Conservation (phyloP, 2,113 vertebrate species). For the Nothobranchius furzeri region DNA sequence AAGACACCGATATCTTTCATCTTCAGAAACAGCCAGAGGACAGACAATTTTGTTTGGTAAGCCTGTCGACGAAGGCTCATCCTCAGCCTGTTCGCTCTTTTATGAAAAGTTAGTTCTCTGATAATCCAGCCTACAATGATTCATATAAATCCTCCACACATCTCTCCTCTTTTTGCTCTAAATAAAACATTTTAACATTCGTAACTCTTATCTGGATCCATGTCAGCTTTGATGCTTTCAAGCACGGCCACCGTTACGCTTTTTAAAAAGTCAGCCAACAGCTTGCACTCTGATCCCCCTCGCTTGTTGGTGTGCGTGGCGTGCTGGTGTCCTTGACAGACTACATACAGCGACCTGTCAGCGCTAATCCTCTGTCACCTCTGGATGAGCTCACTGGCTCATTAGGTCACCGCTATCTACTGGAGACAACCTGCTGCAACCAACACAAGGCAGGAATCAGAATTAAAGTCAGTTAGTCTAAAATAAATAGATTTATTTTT, state of each 20-base stretch:
- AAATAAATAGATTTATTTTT: not conserved
- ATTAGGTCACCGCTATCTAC: not conserved
- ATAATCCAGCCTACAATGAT: slow-evolving; percentile 5
- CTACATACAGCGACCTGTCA: slow-evolving; percentile 10
- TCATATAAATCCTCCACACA: slow-evolving; percentile 27
- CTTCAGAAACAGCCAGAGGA: not conserved
- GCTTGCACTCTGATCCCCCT: slow-evolving; percentile 21
- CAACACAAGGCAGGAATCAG: not conserved
- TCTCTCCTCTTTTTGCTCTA: slow-evolving; percentile 8
- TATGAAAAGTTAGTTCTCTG: not conserved
- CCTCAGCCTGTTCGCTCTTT: not conserved
- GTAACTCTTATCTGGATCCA: slow-evolving; percentile 34
- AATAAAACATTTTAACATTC: slow-evolving; percentile 32
- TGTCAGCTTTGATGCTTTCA: slow-evolving; percentile 29
- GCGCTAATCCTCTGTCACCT: slow-evolving; percentile 34
- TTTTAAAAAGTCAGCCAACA: slow-evolving; percentile 15
- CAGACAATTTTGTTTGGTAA: slow-evolving; percentile 1
- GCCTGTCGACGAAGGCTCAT: not conserved
- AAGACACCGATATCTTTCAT: not conserved
- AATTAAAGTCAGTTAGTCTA: not conserved
- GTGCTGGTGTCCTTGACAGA: slow-evolving; percentile 28
- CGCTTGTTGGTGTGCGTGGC: slow-evolving; percentile 7
- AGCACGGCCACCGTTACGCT: slow-evolving; percentile 8
- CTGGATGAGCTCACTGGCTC: not conserved
- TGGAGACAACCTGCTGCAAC: slow-evolving; percentile 10